A percentile compares a stretch with the other conserved stretches of the same genome.
phyloP scores from a whole-genome alignment of 1,140 invertebrate species.

The Formica selysi region DNA sequence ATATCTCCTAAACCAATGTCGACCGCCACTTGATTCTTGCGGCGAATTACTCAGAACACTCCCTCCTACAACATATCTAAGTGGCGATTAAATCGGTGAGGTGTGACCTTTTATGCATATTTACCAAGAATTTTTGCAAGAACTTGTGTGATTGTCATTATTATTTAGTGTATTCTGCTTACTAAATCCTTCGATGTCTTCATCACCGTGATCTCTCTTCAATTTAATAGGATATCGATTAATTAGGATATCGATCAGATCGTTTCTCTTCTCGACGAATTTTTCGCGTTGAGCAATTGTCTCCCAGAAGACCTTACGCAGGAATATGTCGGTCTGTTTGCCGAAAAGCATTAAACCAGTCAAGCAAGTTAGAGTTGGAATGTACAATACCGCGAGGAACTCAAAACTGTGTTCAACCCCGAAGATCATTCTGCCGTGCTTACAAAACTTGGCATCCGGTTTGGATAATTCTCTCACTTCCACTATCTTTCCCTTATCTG shows the following conservation, averaged over 20 bases:
- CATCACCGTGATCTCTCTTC: slow-evolving; percentile 30
- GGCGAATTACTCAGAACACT: too few species aligned
- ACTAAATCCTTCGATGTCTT: slow-evolving; percentile 23
- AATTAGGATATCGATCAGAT: slow-evolving; percentile 85
- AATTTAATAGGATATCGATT: slow-evolving; percentile 84
- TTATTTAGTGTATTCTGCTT: background rate
- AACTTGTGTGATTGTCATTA: too few species aligned
- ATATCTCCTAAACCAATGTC: too few species aligned
- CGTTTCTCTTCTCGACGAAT: slow-evolving; percentile 78
- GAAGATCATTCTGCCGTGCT: slow-evolving; percentile 76
- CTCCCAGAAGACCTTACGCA: slow-evolving; percentile 80
- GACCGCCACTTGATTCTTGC: too few species aligned
- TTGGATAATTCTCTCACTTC: slow-evolving; percentile 85
- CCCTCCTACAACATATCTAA: too few species aligned
- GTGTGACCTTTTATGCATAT: too few species aligned
- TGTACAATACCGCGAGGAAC: slow-evolving; percentile 54
- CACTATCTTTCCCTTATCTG: slow-evolving; percentile 69
- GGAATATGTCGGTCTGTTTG: slow-evolving; percentile 72
- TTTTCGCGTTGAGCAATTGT: slow-evolving; percentile 77
- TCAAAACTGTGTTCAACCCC: slow-evolving; percentile 74
- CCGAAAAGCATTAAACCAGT: slow-evolving; percentile 75
- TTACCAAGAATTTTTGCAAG: too few species aligned
- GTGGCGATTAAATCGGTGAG: too few species aligned
- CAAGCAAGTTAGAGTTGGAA: slow-evolving; percentile 73
- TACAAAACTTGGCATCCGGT: slow-evolving; percentile 79